These are phyloP conservation scores for Eilema sororculum DNA, from an alignment of 2,888 invertebrate genomes.

Conservation along the genomic window DNA sequence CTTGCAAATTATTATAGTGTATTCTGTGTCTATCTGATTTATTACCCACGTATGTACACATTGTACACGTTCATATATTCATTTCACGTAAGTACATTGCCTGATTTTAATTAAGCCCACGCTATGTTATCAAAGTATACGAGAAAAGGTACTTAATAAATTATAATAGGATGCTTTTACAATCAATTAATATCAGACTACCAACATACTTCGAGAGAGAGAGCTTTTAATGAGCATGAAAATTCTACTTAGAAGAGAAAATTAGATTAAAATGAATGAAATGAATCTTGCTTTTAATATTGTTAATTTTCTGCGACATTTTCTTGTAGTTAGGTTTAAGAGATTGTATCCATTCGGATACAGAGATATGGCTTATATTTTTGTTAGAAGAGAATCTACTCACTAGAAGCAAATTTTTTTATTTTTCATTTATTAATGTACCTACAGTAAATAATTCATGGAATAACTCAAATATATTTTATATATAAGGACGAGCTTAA, in stretches of 20 bases:
- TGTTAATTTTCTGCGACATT: not conserved
- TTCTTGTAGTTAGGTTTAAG: not conserved
- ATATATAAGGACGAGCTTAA: too few relatives aligned
- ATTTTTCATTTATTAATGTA: too few relatives aligned
- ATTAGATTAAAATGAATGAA: conserved; percentile 33
- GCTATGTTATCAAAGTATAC: conserved; percentile 16
- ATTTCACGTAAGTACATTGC: not conserved
- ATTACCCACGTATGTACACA: not conserved
- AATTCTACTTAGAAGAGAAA: conserved; percentile 31
- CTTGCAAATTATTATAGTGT: not conserved
- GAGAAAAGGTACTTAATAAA: conserved; percentile 23
- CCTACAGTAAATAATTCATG: too few relatives aligned
- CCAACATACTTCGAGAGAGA: conserved; percentile 34
- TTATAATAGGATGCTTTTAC: conserved; percentile 35
- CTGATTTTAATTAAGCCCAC: conserved; percentile 14
- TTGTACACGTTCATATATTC: not conserved
- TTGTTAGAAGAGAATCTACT: too few relatives aligned
- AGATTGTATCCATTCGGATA: not conserved
- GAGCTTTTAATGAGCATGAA: conserved; percentile 46
- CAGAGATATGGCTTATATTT: not conserved
- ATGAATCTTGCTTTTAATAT: conserved; percentile 27
- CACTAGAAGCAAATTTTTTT: too few relatives aligned
- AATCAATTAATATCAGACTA: conserved; percentile 46
- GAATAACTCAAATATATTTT: too few relatives aligned
- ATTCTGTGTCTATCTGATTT: not conserved